Conservation (phyloP, 2,888 invertebrate species). For the Oxycera nigricornis region DNA sequence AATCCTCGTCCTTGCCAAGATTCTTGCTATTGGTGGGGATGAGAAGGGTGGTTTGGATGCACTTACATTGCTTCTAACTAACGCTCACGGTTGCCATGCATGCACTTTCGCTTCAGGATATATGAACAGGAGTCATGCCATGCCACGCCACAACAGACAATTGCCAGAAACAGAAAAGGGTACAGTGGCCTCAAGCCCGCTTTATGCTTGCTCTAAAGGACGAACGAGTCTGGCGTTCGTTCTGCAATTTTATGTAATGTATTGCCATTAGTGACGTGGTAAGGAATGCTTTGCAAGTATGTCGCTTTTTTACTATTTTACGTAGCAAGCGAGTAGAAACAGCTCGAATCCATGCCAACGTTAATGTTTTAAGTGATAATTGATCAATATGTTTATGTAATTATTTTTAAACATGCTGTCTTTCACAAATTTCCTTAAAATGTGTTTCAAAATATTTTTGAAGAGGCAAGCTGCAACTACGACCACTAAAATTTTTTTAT, state of each 20-base stretch:
- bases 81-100: neutral
- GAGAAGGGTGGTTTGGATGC: neutral
- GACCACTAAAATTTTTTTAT: no score
- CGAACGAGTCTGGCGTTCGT: neutral
- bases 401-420: no score
- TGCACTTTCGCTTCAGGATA: conserved; percentile 20
- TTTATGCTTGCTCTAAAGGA: neutral
- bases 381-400: no score
- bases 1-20: neutral
- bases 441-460: no score
- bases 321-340: no score
- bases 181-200: neutral
- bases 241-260: neutral
- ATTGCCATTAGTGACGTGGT: neutral
- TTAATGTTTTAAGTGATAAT: no score
- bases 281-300: neutral
- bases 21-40: neutral
- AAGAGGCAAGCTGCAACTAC: no score
- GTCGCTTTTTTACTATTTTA: no score
- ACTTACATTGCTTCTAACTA: neutral
- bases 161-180: neutral
- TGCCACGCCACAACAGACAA: conserved; percentile 1
- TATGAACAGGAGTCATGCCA: neutral
- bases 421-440: no score
- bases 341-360: no score